Evolutionary conservation across 1,140 invertebrate species (phyloP), one percentile per base, ranked within the genome.

Genomic region (Amyelois transitella): DNA sequence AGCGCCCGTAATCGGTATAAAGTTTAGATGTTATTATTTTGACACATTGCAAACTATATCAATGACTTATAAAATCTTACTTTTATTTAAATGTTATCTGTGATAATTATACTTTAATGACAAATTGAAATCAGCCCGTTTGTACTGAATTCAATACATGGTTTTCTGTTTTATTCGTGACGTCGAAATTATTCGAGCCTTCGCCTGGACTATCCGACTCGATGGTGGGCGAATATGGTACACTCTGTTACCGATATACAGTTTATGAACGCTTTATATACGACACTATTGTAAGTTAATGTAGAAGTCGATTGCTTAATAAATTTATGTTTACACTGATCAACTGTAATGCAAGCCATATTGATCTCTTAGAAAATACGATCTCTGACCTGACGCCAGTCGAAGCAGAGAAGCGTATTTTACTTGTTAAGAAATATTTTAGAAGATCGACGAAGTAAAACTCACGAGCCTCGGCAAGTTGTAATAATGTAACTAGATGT

Each of bases 71-170:
- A 63, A 57, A 69, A 64, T 57, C 56, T 56, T 58, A 58, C 56
- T 77, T 75, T 83, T 76, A 77, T 83, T 80, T 80, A 76, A 76
- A 74, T 68, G 69, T 78, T 85, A 79, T 81, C 82, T 86, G 82
- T 86, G 82, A 86, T 86, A 86, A 77, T 75, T 80, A 75, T 81
- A 75, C 65, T 77, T 78, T 81, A 83, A 78, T 74, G 64, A 62
- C 64, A 69, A 71, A 60, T 69, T 58, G 61, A 66, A 66, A 64
- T 68, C 70, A 63, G 63, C 61, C 43, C 28, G 49, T 60, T 57
- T 51, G 47, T 52, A 53, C 56, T 49, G 55, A 58, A 59, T 54
- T 61, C 59, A 49, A 68, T 62, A 59, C 62, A 57, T 61, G 52
- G 43, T 51, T 58, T 57, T 51, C 56, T 60, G 43, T 45, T 51